These are phyloP conservation scores for Brachystomella parvula DNA, from an alignment of 1,140 invertebrate genomes.

Conservation along the genomic window DNA sequence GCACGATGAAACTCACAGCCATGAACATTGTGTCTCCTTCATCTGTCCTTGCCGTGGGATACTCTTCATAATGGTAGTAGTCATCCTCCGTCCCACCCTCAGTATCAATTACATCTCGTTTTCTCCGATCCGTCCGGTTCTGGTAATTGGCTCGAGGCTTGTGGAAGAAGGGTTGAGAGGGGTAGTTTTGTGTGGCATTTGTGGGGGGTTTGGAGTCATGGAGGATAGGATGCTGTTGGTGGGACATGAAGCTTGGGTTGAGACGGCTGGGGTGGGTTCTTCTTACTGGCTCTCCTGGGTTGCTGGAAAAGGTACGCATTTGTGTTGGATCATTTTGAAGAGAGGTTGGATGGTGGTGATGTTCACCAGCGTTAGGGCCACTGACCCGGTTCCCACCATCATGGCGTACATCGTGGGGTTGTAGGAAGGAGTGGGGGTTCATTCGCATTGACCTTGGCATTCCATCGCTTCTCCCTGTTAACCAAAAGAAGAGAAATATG, in stretches of 20 bases:
- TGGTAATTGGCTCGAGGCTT: not conserved
- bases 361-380: not conserved
- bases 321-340: not conserved
- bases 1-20: not conserved
- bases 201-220: not conserved
- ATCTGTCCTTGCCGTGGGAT: not conserved
- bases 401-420: not conserved
- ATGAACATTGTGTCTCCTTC: conserved; percentile 10
- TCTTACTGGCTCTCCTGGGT: not conserved
- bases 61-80: not conserved
- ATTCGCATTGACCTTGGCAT: not conserved
- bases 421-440: not conserved
- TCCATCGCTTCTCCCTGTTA: too few species aligned
- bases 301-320: not conserved
- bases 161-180: conserved; percentile 1
- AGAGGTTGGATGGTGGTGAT: not conserved
- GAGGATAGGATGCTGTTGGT: conserved; percentile 1
- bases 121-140: not conserved
- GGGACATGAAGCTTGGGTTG: conserved; percentile 8
- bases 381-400: not conserved
- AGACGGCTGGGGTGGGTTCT: not conserved
- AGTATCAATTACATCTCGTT: too few species aligned
- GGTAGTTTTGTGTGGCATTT: not conserved
- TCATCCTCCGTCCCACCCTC: not conserved
- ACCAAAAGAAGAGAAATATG: too few species aligned